Percentiles rank a stretch among this genome's conserved stretches.
Evolutionary conservation across 1,140 invertebrate species (phyloP).

Genomic region (Anadara kagoshimensis): DNA sequence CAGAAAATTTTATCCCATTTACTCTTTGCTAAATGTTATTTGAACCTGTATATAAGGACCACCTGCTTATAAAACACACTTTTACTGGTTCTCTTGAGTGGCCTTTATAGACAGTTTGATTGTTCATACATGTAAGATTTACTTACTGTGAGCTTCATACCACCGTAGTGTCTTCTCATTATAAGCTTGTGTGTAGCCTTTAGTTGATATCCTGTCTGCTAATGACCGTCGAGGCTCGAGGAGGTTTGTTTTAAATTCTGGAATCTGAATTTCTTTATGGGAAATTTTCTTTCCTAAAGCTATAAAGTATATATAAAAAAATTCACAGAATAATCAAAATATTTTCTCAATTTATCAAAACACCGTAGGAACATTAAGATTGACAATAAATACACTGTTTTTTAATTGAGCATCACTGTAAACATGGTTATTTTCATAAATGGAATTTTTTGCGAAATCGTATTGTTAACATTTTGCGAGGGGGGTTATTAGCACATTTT

Average conservation of each 20-base stretch:
- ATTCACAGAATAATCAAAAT: not conserved
- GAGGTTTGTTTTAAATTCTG: conserved; percentile 60
- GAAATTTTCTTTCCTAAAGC: conserved; percentile 44
- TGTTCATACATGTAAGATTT: not conserved
- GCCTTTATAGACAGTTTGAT: no score
- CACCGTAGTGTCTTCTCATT: conserved; percentile 42
- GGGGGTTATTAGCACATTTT: no score
- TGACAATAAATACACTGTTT: not conserved
- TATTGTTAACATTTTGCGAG: no score
- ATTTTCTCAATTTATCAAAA: not conserved
- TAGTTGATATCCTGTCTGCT: conserved; percentile 54
- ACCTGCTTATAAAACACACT: no score
- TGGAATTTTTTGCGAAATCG: no score
- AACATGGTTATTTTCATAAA: no score
- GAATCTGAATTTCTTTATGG: conserved; percentile 55
- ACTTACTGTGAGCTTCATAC: conserved; percentile 57
- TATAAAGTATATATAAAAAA: conserved; percentile 30
- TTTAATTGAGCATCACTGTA: no score
- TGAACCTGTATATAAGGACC: no score
- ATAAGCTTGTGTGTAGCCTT: conserved; percentile 55
- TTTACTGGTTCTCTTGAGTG: no score
- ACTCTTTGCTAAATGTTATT: no score
- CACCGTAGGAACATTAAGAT: not conserved
- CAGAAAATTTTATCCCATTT: no score
- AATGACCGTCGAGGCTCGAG: conserved; percentile 58